Evolutionary conservation across 1,140 invertebrate genomes (phyloP).

Genomic region (Neodiprion pinetum): DNA sequence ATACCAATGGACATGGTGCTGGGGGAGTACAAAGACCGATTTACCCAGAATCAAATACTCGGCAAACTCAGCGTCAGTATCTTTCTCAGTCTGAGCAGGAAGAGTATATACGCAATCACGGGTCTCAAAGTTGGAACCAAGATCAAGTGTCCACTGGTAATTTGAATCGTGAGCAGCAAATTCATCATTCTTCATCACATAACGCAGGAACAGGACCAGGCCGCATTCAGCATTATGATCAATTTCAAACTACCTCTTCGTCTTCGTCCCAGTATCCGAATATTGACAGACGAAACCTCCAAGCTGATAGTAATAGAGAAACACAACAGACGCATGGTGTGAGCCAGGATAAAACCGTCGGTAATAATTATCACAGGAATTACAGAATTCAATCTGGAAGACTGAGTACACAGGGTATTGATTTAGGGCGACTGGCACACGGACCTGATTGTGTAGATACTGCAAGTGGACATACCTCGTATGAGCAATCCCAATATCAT

Average conservation of each 20-base stretch:
- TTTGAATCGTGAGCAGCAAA: neutral
- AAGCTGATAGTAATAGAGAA: neutral
- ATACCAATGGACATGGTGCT: no score
- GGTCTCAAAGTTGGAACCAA: neutral
- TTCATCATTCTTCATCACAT: neutral
- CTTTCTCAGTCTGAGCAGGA: neutral
- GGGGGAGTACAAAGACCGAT: neutral
- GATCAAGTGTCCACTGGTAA: neutral
- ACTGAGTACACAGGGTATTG: slow-evolving; percentile 20
- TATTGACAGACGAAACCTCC: neutral
- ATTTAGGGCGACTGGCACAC: slow-evolving; percentile 18
- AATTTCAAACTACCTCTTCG: slow-evolving; percentile 35
- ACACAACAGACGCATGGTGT: slow-evolving; percentile 15
- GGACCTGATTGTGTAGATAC: slow-evolving; percentile 28
- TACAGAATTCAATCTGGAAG: slow-evolving; percentile 21
- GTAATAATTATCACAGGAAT: slow-evolving; percentile 7
- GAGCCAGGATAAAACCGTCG: slow-evolving; percentile 6
- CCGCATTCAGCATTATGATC: slow-evolving; percentile 28
- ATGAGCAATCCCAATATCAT: slow-evolving; percentile 12
- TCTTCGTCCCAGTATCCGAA: slow-evolving; percentile 26
- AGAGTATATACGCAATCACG: neutral
- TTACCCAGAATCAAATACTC: neutral
- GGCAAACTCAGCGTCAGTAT: neutral
- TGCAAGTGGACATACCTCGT: slow-evolving; percentile 16
- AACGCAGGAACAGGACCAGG: slow-evolving; percentile 1